Base-by-base conservation (phyloP, 2,113 vertebrate species). In the Heptranchias perlo region DNA sequence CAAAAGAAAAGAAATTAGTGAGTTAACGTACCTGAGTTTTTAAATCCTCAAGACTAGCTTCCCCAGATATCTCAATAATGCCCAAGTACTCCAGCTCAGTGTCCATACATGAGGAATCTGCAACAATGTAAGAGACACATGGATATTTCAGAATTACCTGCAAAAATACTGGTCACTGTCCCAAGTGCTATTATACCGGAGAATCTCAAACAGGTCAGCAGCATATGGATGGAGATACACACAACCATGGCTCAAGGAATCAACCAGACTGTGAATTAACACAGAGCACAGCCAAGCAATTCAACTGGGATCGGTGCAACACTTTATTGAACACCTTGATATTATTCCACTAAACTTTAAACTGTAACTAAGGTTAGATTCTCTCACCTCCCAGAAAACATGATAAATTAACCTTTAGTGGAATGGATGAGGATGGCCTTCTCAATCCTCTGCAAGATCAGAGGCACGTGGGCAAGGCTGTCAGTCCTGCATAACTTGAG, bases 11-110 rank as follows among this genome's bases (percentile, higher is more conserved):
- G 0, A 62, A 39, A 92, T 62, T 39, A 91, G 18, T 31, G 47
- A 23, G 96, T 82, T 96, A 96, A 89, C 97, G 96, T 97, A 99
- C 99, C 98, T 99, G 99, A 96, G 97, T 97, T 97, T 99, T 99
- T 67, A 99, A 97, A 44, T 99, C 98, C 14, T 97, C 97, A 97
- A 99, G 96, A 0, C 97, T 97, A 94, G 98, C 98, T 14, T 99
- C 98, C 95, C 98, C 98, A 11, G 98, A 97, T 97, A 99, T 98
- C 96, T 99, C 98, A 69, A 99, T 94, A 94, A 97, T 97, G 61
- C 99, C 99, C 96, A 98, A 96, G 64, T 96, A 97, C 95, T 94
- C 97, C 16, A 98, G 98, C 65, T 97, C 96, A 54, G 61, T 96
- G 52, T 96, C 97, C 1, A 89, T 11, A n/a, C 96, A 96, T 69